These are phyloP conservation scores for Proales similis DNA, from an alignment of 1,140 invertebrate genomes.

Conservation along the genomic window DNA sequence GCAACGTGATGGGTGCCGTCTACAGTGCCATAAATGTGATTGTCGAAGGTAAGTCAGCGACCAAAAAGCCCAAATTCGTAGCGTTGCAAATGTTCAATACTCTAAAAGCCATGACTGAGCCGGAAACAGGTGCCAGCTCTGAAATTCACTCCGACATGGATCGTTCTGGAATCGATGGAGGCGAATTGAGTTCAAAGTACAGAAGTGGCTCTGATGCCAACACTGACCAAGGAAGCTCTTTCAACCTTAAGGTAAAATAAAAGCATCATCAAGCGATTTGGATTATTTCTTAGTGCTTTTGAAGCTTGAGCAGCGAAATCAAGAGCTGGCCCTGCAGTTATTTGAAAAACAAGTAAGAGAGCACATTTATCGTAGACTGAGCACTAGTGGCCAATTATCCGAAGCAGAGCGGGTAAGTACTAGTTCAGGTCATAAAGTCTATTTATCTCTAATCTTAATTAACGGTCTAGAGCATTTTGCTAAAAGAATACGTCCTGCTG, in stretches of 20 bases:
- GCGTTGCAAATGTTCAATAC: not conserved
- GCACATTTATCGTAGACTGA: conserved; percentile 16
- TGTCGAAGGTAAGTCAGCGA: not conserved
- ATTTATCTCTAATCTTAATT: not conserved
- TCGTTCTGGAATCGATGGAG: too few species aligned
- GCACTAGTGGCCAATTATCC: conserved; percentile 11
- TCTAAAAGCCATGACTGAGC: conserved; percentile 34
- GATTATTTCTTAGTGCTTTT: too few species aligned
- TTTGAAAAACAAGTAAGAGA: conserved; percentile 35
- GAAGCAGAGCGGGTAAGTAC: not conserved
- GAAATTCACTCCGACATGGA: conserved; percentile 25
- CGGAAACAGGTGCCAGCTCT: conserved; percentile 32
- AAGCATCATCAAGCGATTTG: too few species aligned
- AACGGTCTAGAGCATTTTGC: conserved; percentile 41
- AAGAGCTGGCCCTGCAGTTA: conserved; percentile 18
- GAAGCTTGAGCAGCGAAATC: not conserved
- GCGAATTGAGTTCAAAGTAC: too few species aligned
- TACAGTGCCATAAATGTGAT: conserved; percentile 31
- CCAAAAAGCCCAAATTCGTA: not conserved
- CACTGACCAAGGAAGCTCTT: too few species aligned
- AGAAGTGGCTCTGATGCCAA: too few species aligned
- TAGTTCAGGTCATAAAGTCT: not conserved
- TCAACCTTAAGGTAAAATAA: too few species aligned
- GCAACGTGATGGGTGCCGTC: conserved; percentile 42
- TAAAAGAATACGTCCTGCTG: conserved; percentile 41